A percentile compares a stretch with the other conserved stretches of the same genome.
Conservation (phyloP, 2,113 vertebrate genomes). For the Todiramphus saurophagus region DNA sequence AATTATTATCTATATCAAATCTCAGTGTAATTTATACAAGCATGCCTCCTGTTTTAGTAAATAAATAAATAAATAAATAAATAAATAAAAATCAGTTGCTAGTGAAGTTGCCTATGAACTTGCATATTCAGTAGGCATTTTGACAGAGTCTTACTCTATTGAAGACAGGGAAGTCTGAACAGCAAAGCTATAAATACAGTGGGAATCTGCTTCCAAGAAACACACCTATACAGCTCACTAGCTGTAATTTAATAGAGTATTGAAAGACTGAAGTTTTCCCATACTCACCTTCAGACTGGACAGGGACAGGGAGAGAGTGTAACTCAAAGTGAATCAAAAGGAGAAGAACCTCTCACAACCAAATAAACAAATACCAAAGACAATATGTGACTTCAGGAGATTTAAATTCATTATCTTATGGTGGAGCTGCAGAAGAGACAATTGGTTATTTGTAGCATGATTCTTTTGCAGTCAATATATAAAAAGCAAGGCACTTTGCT, state of each 20-base stretch:
- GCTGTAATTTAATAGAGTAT: neutral
- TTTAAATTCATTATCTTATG: neutral
- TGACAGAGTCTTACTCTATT: neutral
- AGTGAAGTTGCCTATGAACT: neutral
- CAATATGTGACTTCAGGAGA: neutral
- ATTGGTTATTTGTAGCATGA: neutral
- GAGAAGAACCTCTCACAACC: neutral
- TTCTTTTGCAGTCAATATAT: neutral
- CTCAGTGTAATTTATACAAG: neutral
- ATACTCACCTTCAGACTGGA: neutral
- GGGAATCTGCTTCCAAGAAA: neutral
- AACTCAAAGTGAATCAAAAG: neutral
- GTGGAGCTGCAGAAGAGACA: neutral
- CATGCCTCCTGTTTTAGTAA: neutral
- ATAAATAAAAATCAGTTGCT: neutral
- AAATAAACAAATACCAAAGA: neutral
- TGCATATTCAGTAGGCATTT: neutral
- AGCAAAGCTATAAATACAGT: conserved; percentile 23
- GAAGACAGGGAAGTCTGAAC: neutral
- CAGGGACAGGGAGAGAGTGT: neutral
- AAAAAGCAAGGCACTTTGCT: neutral
- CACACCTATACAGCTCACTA: neutral
- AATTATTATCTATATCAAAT: neutral
- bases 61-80: neutral
- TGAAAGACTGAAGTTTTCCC: neutral